Base-by-base conservation (phyloP, 1,140 invertebrate genomes). In the Lepidurus couesii region DNA sequence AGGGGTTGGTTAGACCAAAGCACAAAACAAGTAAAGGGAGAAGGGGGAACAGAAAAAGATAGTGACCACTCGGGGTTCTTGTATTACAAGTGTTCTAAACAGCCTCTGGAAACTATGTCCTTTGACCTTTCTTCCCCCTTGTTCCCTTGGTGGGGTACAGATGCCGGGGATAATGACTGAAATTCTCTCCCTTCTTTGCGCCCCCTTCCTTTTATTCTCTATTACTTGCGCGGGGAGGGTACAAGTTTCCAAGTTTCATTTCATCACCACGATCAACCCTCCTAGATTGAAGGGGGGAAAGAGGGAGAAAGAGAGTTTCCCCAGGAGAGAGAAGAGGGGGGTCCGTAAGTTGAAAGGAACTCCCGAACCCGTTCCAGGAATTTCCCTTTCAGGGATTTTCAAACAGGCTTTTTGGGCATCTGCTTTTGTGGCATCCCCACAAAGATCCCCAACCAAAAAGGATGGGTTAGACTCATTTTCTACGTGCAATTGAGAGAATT, bases 1-100 rank as follows among this genome's bases (percentile, higher is more conserved):
- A 21, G 16, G 45, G 45, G 45, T 47, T 47, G 7, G 45, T 65
- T n/a, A 21, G 53, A 65, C 16, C 13, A n/a, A 65, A 21, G 53
- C 53, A 65, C 21, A 42, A 42, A 77, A 77, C 16, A 42, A 44
- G 75, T 42, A 45, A 77, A 77, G 16, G 42, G 47, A 76, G 21
- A 76, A 77, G 44, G n/a, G 16, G 8, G 24, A 34, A 45, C 7
- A 44, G 13, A 21, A 77, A 44, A 10, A 45, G 16, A 47, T 75
- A 43, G 74, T 65, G 53, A 65, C 53, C 53, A 65, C 53, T 65
- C 21, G n/a, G 53, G 16, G 53, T 65, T 65, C 53, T 65, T 65
- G 53, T 65, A n/a, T 65, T 65, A 65, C 53, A 65, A 65, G 53
- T 65, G 53, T 65, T 21, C 53, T 65, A 65, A 65, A 65, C 53